Evolutionary conservation across 53 echinoderm and acorn worm genomes (phyloP).

Genomic region (Patiria pectinifera): DNA sequence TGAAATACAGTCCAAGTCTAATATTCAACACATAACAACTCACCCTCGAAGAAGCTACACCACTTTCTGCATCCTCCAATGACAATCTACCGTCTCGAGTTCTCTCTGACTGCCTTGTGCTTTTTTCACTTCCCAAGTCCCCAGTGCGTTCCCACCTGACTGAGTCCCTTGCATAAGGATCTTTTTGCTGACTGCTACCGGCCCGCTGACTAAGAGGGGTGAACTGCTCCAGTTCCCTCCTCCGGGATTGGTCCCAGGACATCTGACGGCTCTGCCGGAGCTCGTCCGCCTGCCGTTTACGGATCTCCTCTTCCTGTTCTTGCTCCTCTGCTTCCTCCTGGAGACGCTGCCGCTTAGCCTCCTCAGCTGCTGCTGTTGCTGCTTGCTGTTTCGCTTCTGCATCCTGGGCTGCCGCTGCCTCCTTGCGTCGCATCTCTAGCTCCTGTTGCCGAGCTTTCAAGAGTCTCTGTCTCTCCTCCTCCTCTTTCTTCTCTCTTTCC

Average conservation of each 20-base stretch:
- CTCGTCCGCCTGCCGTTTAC: conserved; percentile 61
- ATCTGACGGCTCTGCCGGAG: conserved; percentile 56
- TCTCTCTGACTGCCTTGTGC: conserved; percentile 46
- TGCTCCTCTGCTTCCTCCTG: conserved; percentile 26
- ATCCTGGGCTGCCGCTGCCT: conserved; percentile 2
- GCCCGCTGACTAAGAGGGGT: conserved; percentile 8
- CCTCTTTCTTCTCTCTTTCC: conserved; percentile 38
- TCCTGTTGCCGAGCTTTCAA: conserved; percentile 42
- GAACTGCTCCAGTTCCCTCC: conserved; percentile 30
- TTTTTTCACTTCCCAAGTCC: neutral
- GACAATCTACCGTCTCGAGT: conserved; percentile 6
- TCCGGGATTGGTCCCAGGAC: conserved; percentile 38
- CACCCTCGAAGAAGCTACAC: conserved; percentile 8
- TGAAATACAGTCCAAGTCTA: neutral
- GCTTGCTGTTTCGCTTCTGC: neutral
- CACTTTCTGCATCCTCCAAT: neutral
- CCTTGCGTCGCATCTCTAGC: conserved; percentile 4
- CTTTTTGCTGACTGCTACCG: conserved; percentile 20
- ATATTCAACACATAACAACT: neutral
- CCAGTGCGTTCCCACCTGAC: conserved; percentile 20
- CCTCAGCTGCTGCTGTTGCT: conserved; percentile 15
- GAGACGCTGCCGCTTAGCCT: neutral
- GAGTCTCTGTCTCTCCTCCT: conserved; percentile 50
- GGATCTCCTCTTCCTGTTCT: conserved; percentile 63
- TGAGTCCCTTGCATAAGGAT: neutral